Base-by-base conservation (phyloP, 1,140 invertebrate species). In the Subanguina moxae region DNA sequence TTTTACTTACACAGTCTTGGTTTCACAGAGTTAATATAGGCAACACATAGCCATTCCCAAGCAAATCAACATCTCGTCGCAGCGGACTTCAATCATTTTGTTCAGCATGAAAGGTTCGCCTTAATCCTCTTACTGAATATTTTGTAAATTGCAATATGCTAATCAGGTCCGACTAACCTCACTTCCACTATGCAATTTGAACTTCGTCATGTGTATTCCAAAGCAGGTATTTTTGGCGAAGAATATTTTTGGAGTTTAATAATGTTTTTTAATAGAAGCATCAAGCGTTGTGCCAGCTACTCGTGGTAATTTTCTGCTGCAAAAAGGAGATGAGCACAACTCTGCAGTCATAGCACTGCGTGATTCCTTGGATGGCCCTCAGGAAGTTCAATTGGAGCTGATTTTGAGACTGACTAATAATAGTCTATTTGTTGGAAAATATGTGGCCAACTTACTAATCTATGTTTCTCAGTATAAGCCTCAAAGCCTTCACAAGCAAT, bases 291-390 rank as follows among this genome's bases (percentile, higher is more conserved):
- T 68, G 30, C 65, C 75, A 19, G 80, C 80, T 5, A 68, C 76
- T 25, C 67, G 80, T 21, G 70, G 67, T 7, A 83, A 82, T 56
- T 82, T 82, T 58, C 56, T 82, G 19, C 70, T 82, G 13, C 80
- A 82, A 68, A 82, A 82, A 62, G 80, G 80, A 21, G 77, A 76
- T 17, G 68, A 82, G 23, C 71, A 70, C n/a, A 82, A 82, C 64
- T 80, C 80, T 17, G 80, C 80, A 11, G 65, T 83, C 21, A 75
- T 82, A 46, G 78, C 80, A 23, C 63, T 82, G n/a, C 43, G 81
- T 19, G 80, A 82, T 56, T 75, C 79, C 15, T 65, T 82, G 17
- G 80, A 82, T 62, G 80, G 80, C 13, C 80, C 80, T 38, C 80
- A 82, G 65, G 74, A 77, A 61, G 72, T 78, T 57, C 70, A 80